A percentile compares a stretch with the other conserved stretches of the same genome.
Conservation (phyloP, 2,797 vertebrate species). For the Gymnocypris eckloni region DNA sequence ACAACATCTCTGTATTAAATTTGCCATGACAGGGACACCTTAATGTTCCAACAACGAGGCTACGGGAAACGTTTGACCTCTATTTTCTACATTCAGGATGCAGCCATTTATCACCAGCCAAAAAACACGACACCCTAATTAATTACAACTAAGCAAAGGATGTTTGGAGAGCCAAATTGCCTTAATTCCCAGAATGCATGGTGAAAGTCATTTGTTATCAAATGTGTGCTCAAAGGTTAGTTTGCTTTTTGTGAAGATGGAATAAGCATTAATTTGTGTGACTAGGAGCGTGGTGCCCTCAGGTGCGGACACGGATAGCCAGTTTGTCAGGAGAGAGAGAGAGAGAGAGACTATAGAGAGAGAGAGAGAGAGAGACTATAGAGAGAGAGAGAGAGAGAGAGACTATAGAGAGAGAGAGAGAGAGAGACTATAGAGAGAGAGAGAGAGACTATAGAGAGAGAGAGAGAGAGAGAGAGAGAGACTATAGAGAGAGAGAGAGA, state of each 20-base stretch:
- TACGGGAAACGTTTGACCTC: slow-evolving; percentile 84
- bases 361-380: not conserved
- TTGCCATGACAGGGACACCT: slow-evolving; percentile 83
- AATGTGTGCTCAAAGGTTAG: slow-evolving; percentile 88
- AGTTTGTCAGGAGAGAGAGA: slow-evolving; percentile 56
- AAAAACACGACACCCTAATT: slow-evolving; percentile 83
- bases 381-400: slow-evolving; percentile 8
- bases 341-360: not conserved
- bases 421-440: not conserved
- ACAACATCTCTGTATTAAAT: slow-evolving; percentile 77
- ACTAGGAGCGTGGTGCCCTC: slow-evolving; percentile 62
- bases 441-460: not conserved
- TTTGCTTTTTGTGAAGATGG: slow-evolving; percentile 81
- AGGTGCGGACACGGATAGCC: slow-evolving; percentile 63
- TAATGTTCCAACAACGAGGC: slow-evolving; percentile 81
- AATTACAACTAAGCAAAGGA: slow-evolving; percentile 89
- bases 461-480: not conserved
- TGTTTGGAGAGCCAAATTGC: slow-evolving; percentile 87
- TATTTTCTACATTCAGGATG: slow-evolving; percentile 80
- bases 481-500: slow-evolving; percentile 18
- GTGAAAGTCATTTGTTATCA: slow-evolving; percentile 87
- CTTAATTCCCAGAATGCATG: slow-evolving; percentile 81
- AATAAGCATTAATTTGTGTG: slow-evolving; percentile 81
- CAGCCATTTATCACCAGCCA: slow-evolving; percentile 83
- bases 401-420: not conserved